These are phyloP conservation scores for Aurelia sp. DNA, from an alignment of 30 jellyfish, hydroid and myxozoan genomes.

Conservation along the genomic window DNA sequence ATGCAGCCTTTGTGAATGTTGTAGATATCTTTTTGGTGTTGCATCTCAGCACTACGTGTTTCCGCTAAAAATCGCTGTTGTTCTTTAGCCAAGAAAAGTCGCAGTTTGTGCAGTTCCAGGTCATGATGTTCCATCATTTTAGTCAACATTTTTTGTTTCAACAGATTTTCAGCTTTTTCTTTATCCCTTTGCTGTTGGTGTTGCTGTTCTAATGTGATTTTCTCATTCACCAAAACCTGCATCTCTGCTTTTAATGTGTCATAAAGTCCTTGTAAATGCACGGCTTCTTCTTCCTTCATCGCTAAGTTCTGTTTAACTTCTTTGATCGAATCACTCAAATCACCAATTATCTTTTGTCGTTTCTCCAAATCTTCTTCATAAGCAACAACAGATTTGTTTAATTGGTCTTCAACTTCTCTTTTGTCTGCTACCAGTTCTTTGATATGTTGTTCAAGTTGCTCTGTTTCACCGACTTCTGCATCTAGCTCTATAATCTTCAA, in stretches of 20 bases:
- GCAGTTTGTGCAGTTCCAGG: conserved; percentile 54
- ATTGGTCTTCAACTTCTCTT: conserved; percentile 3
- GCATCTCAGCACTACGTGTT: conserved; percentile 35
- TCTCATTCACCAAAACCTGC: conserved; percentile 72
- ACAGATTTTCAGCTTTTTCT: conserved; percentile 28
- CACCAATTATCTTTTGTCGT: conserved; percentile 10
- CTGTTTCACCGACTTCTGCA: conserved; percentile 37
- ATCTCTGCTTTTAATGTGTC: conserved; percentile 59
- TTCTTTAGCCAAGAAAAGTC: conserved; percentile 70
- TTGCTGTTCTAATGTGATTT: conserved; percentile 43
- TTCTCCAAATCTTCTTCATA: conserved; percentile 30
- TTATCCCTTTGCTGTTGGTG: conserved; percentile 22
- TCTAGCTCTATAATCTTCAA: conserved; percentile 50
- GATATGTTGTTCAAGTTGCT: conserved; percentile 13
- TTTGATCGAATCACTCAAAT: conserved; percentile 11
- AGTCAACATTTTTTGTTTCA: conserved; percentile 41
- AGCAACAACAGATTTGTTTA: conserved; percentile 16
- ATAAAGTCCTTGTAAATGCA: conserved; percentile 37
- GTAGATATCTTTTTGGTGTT: conserved; percentile 56
- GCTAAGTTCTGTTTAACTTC: conserved; percentile 25
- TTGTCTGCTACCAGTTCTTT: conserved; percentile 24
- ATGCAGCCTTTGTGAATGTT: conserved; percentile 68
- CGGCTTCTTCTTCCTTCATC: conserved; percentile 47
- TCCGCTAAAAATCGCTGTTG: conserved; percentile 76
- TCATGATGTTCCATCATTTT: conserved; percentile 74